Percentiles rank a stretch among this genome's conserved stretches.
Evolutionary conservation across 2,888 invertebrate genomes (phyloP).

Genomic region (Chironomus tentans): DNA sequence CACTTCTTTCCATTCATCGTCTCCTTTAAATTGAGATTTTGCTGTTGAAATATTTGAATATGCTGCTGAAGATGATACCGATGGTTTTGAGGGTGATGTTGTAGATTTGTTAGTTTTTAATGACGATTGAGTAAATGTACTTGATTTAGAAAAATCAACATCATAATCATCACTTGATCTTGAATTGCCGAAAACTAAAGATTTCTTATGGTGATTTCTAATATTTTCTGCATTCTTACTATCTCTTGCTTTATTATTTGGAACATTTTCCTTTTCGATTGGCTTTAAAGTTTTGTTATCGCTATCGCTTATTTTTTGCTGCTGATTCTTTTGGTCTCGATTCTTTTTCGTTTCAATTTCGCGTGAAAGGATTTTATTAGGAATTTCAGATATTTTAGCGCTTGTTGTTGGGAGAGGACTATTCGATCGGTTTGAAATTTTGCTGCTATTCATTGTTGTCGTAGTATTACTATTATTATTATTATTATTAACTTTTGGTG

Average conservation of each 20-base stretch:
- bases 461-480: not conserved
- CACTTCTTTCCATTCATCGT: constrained; percentile 96
- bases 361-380: not conserved
- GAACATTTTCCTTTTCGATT: constrained; percentile 39
- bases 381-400: not conserved
- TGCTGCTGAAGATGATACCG: constrained; percentile 32
- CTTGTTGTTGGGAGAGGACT: constrained; percentile 11
- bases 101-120: not conserved
- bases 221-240: not conserved
- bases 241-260: constrained; percentile 27
- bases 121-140: not conserved
- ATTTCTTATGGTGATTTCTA: constrained; percentile 26
- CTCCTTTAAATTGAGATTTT: constrained; percentile 46
- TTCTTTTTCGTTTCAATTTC: constrained; percentile 8
- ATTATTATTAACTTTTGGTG: constrained; percentile 11
- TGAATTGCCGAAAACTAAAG: constrained; percentile 56
- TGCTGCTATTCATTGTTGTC: constrained; percentile 10
- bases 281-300: not conserved
- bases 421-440: constrained; percentile 28
- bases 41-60: not conserved
- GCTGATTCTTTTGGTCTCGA: constrained; percentile 14
- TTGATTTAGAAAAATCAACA: not conserved
- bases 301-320: constrained; percentile 2
- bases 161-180: constrained; percentile 56
- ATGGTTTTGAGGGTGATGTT: constrained; percentile 23